Evolutionary conservation across 2,888 invertebrate species (phyloP).

Genomic region (Dryadula phaetusa): DNA sequence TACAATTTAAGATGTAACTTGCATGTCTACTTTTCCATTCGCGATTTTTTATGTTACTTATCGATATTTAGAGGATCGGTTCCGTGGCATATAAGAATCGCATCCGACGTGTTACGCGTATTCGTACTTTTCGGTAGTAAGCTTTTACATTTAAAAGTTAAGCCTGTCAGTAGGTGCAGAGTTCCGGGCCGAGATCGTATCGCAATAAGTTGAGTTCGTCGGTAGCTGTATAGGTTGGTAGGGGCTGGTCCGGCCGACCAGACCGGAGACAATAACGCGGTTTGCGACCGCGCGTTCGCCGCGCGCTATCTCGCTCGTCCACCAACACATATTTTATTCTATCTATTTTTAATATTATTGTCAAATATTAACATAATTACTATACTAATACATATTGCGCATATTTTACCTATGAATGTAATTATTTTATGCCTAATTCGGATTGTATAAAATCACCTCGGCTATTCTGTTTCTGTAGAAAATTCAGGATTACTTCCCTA

Average conservation of each 20-base stretch:
- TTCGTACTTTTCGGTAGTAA: constrained; percentile 61
- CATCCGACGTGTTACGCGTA: constrained; percentile 55
- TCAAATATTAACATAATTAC: constrained; percentile 84
- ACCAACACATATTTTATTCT: constrained; percentile 83
- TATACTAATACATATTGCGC: constrained; percentile 80
- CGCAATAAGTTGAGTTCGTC: constrained; percentile 54
- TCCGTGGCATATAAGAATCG: constrained; percentile 55
- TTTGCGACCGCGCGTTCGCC: constrained; percentile 58
- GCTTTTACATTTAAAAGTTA: constrained; percentile 56
- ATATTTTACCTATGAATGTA: constrained; percentile 83
- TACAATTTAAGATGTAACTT: constrained; percentile 75
- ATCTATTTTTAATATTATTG: constrained; percentile 84
- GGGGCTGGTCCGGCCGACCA: constrained; percentile 48
- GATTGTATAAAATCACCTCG: constrained; percentile 83
- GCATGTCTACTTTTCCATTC: constrained; percentile 64
- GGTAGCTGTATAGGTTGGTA: constrained; percentile 43
- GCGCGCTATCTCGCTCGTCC: constrained; percentile 78
- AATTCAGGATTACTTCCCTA: constrained; percentile 81
- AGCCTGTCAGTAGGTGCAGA: constrained; percentile 43
- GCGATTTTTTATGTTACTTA: constrained; percentile 64
- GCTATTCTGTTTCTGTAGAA: constrained; percentile 80
- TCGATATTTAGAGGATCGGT: constrained; percentile 58
- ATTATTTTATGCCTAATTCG: constrained; percentile 83
- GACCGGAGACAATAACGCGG: constrained; percentile 68
- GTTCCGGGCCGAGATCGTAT: constrained; percentile 48